These are phyloP conservation scores for Dicentrarchus labrax DNA, from an alignment of 2,113 vertebrate genomes.

Conservation along the genomic window DNA sequence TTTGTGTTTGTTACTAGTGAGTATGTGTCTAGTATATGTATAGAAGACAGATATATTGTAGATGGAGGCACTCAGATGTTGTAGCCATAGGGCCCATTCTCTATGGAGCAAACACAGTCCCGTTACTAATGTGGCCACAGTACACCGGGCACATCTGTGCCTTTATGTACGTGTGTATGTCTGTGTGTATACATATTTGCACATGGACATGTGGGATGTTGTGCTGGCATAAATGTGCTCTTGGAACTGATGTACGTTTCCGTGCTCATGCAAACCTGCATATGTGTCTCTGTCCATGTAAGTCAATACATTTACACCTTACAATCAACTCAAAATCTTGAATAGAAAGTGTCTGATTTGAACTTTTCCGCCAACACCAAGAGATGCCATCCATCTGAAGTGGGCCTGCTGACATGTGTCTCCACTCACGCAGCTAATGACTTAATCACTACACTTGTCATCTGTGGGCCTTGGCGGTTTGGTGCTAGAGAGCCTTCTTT, in stretches of 20 bases:
- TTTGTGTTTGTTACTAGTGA: conserved; percentile 3
- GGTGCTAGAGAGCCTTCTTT: conserved; percentile 40
- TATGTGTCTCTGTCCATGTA: not conserved
- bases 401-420: conserved; percentile 44
- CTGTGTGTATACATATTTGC: not conserved
- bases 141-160: conserved; percentile 29
- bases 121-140: conserved; percentile 43
- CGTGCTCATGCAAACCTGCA: not conserved
- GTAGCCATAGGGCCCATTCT: conserved; percentile 38
- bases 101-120: conserved; percentile 34
- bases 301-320: not conserved
- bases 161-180: not conserved
- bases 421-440: conserved; percentile 59
- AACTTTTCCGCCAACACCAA: conserved; percentile 17
- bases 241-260: conserved; percentile 8
- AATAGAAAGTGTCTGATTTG: not conserved
- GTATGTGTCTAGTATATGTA: not conserved
- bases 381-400: conserved; percentile 28
- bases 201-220: not conserved
- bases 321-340: not conserved
- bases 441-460: conserved; percentile 66
- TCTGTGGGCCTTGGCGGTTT: conserved; percentile 32
- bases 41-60: conserved; percentile 22
- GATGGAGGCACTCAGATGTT: conserved; percentile 45
- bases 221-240: conserved; percentile 23